phyloP scores from a whole-genome alignment of 2,113 vertebrate species.

The Glaucidium brasilianum region DNA sequence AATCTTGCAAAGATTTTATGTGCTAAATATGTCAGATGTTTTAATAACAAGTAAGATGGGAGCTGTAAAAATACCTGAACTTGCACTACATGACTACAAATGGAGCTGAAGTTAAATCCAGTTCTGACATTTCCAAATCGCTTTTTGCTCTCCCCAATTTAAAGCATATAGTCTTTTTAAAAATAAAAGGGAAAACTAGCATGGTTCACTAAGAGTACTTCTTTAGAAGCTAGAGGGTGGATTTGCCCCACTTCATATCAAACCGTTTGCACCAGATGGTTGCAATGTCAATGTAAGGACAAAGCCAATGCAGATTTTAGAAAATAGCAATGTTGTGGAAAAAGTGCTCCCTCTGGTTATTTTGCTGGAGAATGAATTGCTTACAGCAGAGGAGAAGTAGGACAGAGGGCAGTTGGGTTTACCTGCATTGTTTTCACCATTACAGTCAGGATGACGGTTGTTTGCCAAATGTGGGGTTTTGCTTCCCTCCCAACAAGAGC shows the following conservation, averaged over 20 bases:
- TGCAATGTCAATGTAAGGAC: conserved; percentile 66
- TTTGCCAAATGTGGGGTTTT: background rate
- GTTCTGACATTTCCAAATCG: background rate
- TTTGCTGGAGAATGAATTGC: conserved; percentile 36
- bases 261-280: conserved; percentile 48
- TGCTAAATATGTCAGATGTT: background rate
- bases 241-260: conserved; percentile 49
- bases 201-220: background rate
- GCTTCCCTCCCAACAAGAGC: background rate
- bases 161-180: background rate
- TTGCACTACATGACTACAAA: background rate
- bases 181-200: background rate
- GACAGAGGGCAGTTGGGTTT: conserved; percentile 47
- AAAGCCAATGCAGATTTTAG: conserved; percentile 46
- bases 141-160: background rate
- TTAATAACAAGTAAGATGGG: background rate
- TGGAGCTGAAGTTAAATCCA: background rate
- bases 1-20: background rate
- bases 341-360: conserved; percentile 63
- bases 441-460: background rate
- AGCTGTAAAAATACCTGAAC: background rate
- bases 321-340: conserved; percentile 42
- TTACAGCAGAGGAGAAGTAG: conserved; percentile 43
- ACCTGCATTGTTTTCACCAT: conserved; percentile 27
- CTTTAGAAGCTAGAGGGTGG: conserved; percentile 42